A percentile compares a stretch with the other conserved stretches of the same genome.
Conservation (phyloP, 2,797 vertebrate species). For the Lates japonicus region DNA sequence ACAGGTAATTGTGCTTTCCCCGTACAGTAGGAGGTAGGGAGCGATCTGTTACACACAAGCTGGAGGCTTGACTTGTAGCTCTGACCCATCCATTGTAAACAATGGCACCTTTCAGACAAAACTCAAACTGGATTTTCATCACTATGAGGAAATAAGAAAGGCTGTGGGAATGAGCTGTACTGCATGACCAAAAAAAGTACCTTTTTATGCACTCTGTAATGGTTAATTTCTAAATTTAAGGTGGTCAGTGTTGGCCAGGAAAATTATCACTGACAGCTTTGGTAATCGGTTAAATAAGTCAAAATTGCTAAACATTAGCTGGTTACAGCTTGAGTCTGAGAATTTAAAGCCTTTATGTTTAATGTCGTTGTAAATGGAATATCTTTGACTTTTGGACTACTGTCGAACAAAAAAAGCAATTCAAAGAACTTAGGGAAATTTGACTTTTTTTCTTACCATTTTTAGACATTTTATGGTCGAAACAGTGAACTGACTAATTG, state of each 20-base stretch:
- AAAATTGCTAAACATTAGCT: neutral
- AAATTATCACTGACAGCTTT: neutral
- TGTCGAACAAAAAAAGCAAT: neutral
- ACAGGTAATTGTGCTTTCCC: conserved; percentile 85
- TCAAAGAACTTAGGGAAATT: neutral
- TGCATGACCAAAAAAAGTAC: neutral
- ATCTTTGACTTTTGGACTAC: neutral
- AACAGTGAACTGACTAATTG: conserved; percentile 8
- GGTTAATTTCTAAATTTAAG: conserved; percentile 14
- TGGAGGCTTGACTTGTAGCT: conserved; percentile 44
- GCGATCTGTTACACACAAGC: conserved; percentile 65
- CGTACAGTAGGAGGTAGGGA: conserved; percentile 64
- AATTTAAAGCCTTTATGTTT: neutral
- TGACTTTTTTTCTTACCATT: no score
- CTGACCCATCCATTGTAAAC: conserved; percentile 57
- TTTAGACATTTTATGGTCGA: neutral
- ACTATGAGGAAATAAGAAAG: neutral
- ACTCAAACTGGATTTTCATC: conserved; percentile 19
- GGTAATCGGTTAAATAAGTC: neutral
- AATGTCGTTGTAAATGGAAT: neutral
- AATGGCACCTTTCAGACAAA: conserved; percentile 40
- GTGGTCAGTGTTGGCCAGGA: neutral
- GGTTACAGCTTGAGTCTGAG: neutral
- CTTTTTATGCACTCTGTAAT: neutral
- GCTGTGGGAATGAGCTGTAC: neutral